Evolutionary conservation across 2,113 vertebrate genomes (phyloP).

Genomic region (Caranx melampygus): DNA sequence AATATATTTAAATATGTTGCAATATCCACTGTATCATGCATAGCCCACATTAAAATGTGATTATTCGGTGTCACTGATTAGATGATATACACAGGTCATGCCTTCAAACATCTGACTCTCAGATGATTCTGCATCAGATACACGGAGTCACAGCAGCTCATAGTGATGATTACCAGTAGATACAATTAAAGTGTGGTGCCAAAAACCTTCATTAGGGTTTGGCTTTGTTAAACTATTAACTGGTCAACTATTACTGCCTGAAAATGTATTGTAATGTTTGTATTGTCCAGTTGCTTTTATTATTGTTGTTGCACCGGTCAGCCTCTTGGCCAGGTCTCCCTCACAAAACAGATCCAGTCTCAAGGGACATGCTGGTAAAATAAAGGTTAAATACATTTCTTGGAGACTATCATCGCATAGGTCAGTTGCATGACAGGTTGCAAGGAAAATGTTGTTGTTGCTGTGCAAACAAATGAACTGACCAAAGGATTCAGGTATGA

Average conservation of each 20-base stretch:
- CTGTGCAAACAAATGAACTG: constrained; percentile 6
- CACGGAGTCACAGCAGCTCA: not conserved
- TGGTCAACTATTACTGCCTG: too few relatives aligned
- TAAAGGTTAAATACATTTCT: too few relatives aligned
- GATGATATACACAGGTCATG: not conserved
- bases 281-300: too few relatives aligned
- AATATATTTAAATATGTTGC: not conserved
- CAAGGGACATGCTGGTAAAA: too few relatives aligned
- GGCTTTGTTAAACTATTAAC: not conserved
- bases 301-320: too few relatives aligned
- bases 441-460: not conserved
- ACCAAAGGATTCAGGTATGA: not conserved
- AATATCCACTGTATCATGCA: not conserved
- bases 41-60: not conserved
- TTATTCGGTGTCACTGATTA: not conserved
- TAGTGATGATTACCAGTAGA: not conserved
- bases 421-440: not conserved
- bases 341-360: too few relatives aligned
- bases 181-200: not conserved
- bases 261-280: too few relatives aligned
- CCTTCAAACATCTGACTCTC: not conserved
- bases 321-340: too few relatives aligned
- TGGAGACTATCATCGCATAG: not conserved
- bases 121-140: not conserved
- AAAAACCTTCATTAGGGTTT: not conserved